Percentiles rank a stretch among this genome's conserved stretches.
Conservation (phyloP, 2,888 invertebrate species). For the Lamellibrachia satsuma region DNA sequence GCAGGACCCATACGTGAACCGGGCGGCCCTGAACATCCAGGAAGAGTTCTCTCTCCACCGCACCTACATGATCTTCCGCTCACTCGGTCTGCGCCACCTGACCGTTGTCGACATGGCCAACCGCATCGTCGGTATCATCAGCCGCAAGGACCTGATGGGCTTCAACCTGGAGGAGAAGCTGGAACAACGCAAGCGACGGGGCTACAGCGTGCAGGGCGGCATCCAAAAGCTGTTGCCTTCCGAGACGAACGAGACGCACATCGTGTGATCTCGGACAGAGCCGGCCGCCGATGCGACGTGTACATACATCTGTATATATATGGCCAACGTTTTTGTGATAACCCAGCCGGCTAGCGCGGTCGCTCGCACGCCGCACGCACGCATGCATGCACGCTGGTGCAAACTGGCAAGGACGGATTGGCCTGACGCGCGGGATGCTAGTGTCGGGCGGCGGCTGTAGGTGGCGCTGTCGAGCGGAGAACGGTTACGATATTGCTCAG, state of each 20-base stretch:
- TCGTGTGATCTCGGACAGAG: background rate
- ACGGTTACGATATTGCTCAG: background rate
- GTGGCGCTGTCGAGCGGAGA: background rate
- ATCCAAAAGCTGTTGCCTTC: constrained; percentile 42
- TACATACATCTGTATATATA: constrained; percentile 12
- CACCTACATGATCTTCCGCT: constrained; percentile 57
- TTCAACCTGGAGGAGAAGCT: constrained; percentile 46
- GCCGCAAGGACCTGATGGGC: constrained; percentile 60
- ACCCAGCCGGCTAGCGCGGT: background rate
- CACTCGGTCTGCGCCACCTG: constrained; percentile 59
- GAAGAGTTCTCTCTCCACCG: constrained; percentile 55
- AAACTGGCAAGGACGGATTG: background rate
- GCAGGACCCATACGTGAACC: constrained; percentile 53
- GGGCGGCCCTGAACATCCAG: constrained; percentile 52
- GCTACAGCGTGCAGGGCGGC: constrained; percentile 43
- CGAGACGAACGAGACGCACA: constrained; percentile 27
- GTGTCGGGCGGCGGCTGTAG: background rate
- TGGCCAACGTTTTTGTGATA: background rate
- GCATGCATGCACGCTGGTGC: background rate
- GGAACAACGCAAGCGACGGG: constrained; percentile 43
- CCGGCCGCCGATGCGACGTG: background rate
- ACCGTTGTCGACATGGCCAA: constrained; percentile 53
- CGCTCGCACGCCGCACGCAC: constrained; percentile 13
- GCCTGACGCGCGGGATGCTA: background rate
- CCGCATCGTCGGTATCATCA: constrained; percentile 56